Percentiles rank a stretch among this genome's conserved stretches.
These are phyloP conservation scores for Drosophila koepferae DNA, from an alignment of 2,888 invertebrate genomes.

Conservation along the genomic window DNA sequence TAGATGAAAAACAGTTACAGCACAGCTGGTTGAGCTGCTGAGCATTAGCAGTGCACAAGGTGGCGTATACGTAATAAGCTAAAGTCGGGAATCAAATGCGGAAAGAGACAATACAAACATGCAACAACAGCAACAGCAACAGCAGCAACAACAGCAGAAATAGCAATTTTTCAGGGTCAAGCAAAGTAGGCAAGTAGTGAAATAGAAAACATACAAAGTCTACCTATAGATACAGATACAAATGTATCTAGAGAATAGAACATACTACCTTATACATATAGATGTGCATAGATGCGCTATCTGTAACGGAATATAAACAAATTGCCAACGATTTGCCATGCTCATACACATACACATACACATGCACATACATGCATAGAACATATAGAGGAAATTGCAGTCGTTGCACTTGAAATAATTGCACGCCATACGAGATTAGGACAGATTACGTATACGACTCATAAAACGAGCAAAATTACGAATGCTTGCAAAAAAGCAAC, in stretches of 20 bases:
- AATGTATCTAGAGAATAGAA: background rate
- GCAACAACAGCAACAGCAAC: slow-evolving; percentile 17
- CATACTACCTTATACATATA: background rate
- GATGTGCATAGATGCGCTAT: slow-evolving; percentile 5
- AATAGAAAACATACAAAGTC: slow-evolving; percentile 67
- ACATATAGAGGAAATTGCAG: slow-evolving; percentile 48
- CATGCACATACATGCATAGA: too few species aligned
- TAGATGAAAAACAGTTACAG: slow-evolving; percentile 15
- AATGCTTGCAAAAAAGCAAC: background rate
- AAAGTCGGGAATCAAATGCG: slow-evolving; percentile 56
- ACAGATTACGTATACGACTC: slow-evolving; percentile 72
- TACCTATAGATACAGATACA: slow-evolving; percentile 16
- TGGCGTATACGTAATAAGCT: slow-evolving; percentile 52
- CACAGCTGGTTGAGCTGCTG: slow-evolving; percentile 20
- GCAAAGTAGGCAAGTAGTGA: slow-evolving; percentile 50
- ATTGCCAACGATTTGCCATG: slow-evolving; percentile 15
- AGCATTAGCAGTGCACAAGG: slow-evolving; percentile 21
- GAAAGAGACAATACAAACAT: slow-evolving; percentile 61
- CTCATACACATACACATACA: background rate
- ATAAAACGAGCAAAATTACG: slow-evolving; percentile 41
- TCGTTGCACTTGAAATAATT: slow-evolving; percentile 61
- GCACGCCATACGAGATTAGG: slow-evolving; percentile 45
- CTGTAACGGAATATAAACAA: slow-evolving; percentile 49
- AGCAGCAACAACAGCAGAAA: slow-evolving; percentile 24
- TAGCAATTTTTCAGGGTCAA: slow-evolving; percentile 55